These are phyloP conservation scores for Melanotaenia pygmaea DNA, from an alignment of 2,797 vertebrate genomes.

Conservation along the genomic window DNA sequence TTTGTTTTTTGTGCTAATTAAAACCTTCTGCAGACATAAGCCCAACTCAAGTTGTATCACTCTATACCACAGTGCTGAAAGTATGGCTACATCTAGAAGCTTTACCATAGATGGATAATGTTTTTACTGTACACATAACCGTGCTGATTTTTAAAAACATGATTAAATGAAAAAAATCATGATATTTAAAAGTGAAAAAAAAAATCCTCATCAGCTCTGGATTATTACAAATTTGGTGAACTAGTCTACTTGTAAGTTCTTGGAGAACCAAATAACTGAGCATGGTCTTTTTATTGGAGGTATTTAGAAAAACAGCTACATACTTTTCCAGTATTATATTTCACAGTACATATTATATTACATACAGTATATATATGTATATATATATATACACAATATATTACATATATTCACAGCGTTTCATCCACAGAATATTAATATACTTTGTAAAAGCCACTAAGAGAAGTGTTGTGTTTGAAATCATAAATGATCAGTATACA, in stretches of 20 bases:
- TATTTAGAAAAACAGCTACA: neutral
- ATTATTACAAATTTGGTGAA: neutral
- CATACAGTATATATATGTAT: too few relatives aligned
- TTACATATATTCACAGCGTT: neutral
- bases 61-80: conserved; percentile 13
- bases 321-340: neutral
- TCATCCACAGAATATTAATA: neutral
- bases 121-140: conserved; percentile 2
- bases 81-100: neutral
- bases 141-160: neutral
- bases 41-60: conserved; percentile 20
- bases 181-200: neutral
- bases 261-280: neutral
- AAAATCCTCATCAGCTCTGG: neutral
- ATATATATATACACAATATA: too few relatives aligned
- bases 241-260: neutral
- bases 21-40: conserved; percentile 72
- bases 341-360: neutral
- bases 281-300: neutral
- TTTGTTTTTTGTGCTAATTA: conserved; percentile 74
- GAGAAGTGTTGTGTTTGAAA: neutral
- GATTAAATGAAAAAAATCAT: neutral
- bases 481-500: neutral
- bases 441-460: neutral
- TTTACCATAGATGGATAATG: neutral